phyloP scores from a whole-genome alignment of 1,140 invertebrate genomes.

The Stegodyphus mimosarum region DNA sequence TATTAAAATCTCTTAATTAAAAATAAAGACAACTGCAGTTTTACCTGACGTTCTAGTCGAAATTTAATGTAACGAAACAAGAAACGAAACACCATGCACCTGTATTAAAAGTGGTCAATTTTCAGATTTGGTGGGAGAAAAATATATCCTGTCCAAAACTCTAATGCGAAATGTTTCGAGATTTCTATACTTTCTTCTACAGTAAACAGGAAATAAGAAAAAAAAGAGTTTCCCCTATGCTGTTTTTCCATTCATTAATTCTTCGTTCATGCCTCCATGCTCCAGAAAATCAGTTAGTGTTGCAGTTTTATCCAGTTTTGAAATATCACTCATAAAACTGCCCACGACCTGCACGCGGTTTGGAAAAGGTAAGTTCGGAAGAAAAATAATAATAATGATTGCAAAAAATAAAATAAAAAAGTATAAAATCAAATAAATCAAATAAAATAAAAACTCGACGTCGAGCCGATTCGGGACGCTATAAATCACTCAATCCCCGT shows the following conservation, averaged over 20 bases:
- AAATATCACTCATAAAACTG: constrained; percentile 43
- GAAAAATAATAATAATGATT: background rate
- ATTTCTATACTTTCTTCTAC: background rate
- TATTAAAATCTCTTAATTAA: no score
- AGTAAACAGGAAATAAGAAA: background rate
- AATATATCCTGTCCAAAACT: background rate
- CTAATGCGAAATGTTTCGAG: background rate
- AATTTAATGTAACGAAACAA: no score
- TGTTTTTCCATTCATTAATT: background rate
- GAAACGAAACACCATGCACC: no score
- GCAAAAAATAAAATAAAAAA: no score
- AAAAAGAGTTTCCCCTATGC: background rate
- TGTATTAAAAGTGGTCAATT: no score
- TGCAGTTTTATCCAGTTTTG: background rate
- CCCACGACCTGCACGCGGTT: constrained; percentile 22
- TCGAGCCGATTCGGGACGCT: constrained; percentile 4
- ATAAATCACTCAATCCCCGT: constrained; percentile 61
- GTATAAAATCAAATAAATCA: no score
- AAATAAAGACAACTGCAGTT: no score
- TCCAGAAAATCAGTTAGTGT: background rate
- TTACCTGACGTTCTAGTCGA: no score
- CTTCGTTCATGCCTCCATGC: background rate
- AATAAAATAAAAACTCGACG: no score
- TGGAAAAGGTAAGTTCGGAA: constrained; percentile 10
- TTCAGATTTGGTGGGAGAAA: background rate